A percentile compares a stretch with the other conserved stretches of the same genome.
Conservation (phyloP, 2,113 vertebrate genomes). For the Plectropomus leopardus region DNA sequence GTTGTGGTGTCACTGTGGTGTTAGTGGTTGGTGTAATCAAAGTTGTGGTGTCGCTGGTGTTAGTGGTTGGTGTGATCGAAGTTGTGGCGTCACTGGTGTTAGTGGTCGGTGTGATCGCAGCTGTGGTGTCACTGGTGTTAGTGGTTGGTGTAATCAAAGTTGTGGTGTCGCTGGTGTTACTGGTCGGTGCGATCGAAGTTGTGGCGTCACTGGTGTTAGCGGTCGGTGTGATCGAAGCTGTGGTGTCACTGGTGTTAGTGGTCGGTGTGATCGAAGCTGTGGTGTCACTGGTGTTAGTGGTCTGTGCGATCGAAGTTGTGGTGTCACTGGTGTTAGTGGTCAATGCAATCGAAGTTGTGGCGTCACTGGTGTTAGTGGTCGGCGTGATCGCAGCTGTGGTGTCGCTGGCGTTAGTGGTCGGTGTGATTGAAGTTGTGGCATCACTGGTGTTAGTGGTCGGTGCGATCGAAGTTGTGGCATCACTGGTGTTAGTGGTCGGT, state of each 20-base stretch:
- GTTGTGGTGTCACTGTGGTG: not conserved
- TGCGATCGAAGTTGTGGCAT: not conserved
- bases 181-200: not conserved
- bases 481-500: not conserved
- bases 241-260: not conserved
- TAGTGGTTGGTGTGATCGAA: too few relatives aligned
- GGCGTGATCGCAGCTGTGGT: not conserved
- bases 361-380: not conserved
- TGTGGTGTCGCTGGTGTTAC: not conserved
- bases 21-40: not conserved
- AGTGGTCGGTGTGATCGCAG: not conserved
- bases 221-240: not conserved
- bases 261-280: not conserved
- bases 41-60: accelerated
- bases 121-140: accelerated
- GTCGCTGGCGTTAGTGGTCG: not conserved
- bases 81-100: not conserved
- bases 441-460: not conserved
- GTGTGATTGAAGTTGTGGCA: not conserved
- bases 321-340: not conserved
- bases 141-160: too few relatives aligned
- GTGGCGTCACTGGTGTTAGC: not conserved
- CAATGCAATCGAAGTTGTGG: not conserved
- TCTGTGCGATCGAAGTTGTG: not conserved
- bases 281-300: not conserved